phyloP scores from a whole-genome alignment of 2,888 invertebrate species.

The Hyles lineata region DNA sequence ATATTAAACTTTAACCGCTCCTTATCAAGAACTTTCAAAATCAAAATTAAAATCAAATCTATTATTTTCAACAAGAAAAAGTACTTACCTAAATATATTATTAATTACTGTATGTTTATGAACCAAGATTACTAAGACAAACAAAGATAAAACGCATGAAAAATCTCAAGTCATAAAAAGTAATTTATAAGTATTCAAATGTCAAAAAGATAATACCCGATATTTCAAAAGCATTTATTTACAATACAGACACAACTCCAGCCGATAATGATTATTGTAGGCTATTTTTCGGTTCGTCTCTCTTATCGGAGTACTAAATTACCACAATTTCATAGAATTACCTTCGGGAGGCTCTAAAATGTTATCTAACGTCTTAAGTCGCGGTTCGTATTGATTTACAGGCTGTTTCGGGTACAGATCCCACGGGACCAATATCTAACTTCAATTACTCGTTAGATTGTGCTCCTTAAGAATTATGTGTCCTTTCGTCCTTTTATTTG shows the following conservation, averaged over 20 bases:
- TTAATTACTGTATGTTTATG: no score
- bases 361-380: constrained; percentile 45
- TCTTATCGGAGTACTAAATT: constrained; percentile 51
- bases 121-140: no score
- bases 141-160: no score
- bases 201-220: background rate
- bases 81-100: no score
- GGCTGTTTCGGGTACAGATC: constrained; percentile 31
- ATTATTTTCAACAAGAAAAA: no score
- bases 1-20: no score
- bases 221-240: background rate
- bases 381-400: constrained; percentile 47
- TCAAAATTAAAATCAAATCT: no score
- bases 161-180: no score
- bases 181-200: no score
- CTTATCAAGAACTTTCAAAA: no score
- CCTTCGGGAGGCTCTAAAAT: constrained; percentile 47
- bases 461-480: background rate
- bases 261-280: constrained; percentile 46
- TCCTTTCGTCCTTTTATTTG: constrained; percentile 2
- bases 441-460: constrained; percentile 18
- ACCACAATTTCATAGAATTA: constrained; percentile 44
- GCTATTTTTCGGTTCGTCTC: constrained; percentile 41
- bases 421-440: constrained; percentile 26
- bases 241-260: constrained; percentile 32